Evolutionary conservation across 2,113 vertebrate species (phyloP).

Genomic region (Neogobius melanostomus): DNA sequence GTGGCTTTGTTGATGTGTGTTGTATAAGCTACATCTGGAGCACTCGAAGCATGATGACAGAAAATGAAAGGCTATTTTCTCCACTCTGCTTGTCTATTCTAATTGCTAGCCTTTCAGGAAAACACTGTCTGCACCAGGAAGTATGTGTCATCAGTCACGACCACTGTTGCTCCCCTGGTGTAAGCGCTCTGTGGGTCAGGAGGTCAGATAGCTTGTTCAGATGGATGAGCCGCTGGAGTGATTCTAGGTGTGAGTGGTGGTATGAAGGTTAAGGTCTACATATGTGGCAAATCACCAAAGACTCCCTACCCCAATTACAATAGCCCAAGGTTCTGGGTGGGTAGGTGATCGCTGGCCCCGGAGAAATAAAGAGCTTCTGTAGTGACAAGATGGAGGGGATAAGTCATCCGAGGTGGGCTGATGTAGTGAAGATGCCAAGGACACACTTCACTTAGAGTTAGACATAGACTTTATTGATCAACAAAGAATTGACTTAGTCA

Average conservation of each 20-base stretch:
- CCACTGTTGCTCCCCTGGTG: not conserved
- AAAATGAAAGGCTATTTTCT: not conserved
- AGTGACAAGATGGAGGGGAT: slow-evolving; percentile 25
- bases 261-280: slow-evolving; percentile 13
- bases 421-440: slow-evolving; percentile 20
- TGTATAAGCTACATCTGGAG: not conserved
- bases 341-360: not conserved
- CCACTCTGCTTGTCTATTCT: not conserved
- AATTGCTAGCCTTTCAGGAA: not conserved
- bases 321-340: not conserved
- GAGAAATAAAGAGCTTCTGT: slow-evolving; percentile 4
- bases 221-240: slow-evolving; percentile 2
- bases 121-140: not conserved
- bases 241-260: not conserved
- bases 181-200: not conserved
- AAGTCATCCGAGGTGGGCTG: slow-evolving; percentile 28
- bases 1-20: not conserved
- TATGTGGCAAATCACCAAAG: not conserved
- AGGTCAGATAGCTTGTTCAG: not conserved
- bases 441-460: slow-evolving; percentile 17
- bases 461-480: too few species aligned
- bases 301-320: slow-evolving; percentile 13
- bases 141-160: slow-evolving; percentile 2
- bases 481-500: not conserved
- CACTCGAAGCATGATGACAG: not conserved